Conservation (phyloP, 2,888 invertebrate genomes). For the Caenorhabditis sinica region DNA sequence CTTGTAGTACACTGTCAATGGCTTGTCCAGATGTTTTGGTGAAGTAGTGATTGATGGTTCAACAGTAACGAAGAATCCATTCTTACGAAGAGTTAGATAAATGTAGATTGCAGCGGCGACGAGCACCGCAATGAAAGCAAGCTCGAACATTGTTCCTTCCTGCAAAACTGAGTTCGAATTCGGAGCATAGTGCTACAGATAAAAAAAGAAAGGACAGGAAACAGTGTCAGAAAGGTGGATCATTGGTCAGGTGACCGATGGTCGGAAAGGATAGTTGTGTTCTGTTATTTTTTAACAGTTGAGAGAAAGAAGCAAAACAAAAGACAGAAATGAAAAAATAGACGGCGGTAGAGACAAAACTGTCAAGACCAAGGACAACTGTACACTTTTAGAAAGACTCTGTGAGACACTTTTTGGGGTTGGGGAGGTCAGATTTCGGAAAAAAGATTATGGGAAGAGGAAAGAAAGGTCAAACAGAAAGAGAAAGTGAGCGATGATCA, state of each 20-base stretch:
- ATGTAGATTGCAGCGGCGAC: constrained; percentile 73
- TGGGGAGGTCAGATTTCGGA: constrained; percentile 42
- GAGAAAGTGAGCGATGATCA: constrained; percentile 20
- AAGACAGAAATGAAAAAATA: constrained; percentile 21
- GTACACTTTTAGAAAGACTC: constrained; percentile 28
- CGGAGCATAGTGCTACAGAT: not conserved
- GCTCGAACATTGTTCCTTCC: constrained; percentile 48
- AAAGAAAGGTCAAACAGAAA: constrained; percentile 37
- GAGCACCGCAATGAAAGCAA: constrained; percentile 63
- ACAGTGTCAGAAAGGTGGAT: constrained; percentile 29
- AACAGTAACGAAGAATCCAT: constrained; percentile 69
- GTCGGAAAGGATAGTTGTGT: constrained; percentile 17
- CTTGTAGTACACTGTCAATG: constrained; percentile 78
- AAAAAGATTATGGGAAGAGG: not conserved
- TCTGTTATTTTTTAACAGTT: constrained; percentile 38
- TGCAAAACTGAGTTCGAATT: constrained; percentile 9
- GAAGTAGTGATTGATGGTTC: constrained; percentile 59
- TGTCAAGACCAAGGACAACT: constrained; percentile 43
- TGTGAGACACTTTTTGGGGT: constrained; percentile 15
- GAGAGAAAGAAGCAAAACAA: constrained; percentile 31
- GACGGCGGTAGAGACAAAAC: constrained; percentile 12
- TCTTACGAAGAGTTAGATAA: constrained; percentile 65
- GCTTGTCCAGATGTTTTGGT: constrained; percentile 65
- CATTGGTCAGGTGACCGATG: constrained; percentile 16
- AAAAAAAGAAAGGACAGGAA: constrained; percentile 1